phyloP scores from a whole-genome alignment of 2,113 vertebrate species.

The Tyto alba region DNA sequence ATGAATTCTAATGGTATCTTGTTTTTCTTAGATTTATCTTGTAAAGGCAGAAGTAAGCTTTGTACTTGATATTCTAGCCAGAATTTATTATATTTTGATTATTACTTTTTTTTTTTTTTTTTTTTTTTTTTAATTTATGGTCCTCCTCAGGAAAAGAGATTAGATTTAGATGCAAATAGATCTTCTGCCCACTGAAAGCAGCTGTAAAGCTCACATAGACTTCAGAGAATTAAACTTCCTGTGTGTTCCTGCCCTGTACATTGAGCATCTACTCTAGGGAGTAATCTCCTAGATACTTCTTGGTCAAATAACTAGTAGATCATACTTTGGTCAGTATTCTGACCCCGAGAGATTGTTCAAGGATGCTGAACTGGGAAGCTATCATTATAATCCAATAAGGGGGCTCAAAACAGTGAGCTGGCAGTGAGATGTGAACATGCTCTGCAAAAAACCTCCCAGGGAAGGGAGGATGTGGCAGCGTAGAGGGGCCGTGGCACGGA shows the following conservation, averaged over 20 bases:
- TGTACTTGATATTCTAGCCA: neutral
- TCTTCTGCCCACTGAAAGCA: neutral
- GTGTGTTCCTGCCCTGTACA: neutral
- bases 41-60: neutral
- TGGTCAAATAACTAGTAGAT: neutral
- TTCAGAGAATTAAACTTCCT: neutral
- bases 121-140: neutral
- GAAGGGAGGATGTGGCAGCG: neutral
- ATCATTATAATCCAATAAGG: fast-evolving
- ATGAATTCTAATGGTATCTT: neutral
- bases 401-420: neutral
- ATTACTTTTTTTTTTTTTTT: neutral
- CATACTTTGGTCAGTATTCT: neutral
- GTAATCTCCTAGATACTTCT: neutral
- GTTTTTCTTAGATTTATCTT: neutral
- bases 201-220: neutral
- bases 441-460: neutral
- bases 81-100: neutral
- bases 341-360: neutral
- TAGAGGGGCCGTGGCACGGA: fast-evolving
- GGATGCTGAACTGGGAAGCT: neutral
- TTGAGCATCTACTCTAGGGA: neutral
- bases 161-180: neutral
- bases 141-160: neutral
- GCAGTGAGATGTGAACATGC: neutral